phyloP scores from a whole-genome alignment of 2,113 vertebrate species.

The Hemibagrus wyckioides region DNA sequence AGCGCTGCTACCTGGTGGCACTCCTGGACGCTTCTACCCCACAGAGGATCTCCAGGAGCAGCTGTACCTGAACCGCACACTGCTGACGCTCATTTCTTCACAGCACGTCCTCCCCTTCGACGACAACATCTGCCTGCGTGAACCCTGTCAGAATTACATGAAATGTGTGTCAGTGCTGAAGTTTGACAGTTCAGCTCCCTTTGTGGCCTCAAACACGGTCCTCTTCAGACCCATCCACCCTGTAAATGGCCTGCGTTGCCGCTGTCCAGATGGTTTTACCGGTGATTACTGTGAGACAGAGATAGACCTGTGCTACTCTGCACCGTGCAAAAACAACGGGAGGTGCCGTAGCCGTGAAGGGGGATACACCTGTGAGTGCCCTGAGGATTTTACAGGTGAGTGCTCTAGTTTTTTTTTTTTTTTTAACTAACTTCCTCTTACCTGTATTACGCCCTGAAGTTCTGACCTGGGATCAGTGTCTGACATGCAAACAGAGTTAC shows the following conservation, averaged over 20 bases:
- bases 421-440: background rate
- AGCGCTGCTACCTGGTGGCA: slow-evolving; percentile 76
- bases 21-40: slow-evolving; percentile 74
- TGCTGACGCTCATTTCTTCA: slow-evolving; percentile 76
- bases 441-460: background rate
- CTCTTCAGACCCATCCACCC: slow-evolving; percentile 88
- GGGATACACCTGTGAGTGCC: slow-evolving; percentile 83
- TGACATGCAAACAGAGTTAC: background rate
- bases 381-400: slow-evolving; percentile 82
- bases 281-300: slow-evolving; percentile 87
- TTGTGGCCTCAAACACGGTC: slow-evolving; percentile 80
- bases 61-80: slow-evolving; percentile 84
- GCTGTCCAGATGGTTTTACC: slow-evolving; percentile 82
- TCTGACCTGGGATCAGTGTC: background rate
- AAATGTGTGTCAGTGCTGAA: slow-evolving; percentile 84
- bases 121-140: slow-evolving; percentile 86
- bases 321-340: slow-evolving; percentile 77
- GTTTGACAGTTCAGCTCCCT: slow-evolving; percentile 85
- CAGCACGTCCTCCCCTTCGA: slow-evolving; percentile 87
- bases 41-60: slow-evolving; percentile 86
- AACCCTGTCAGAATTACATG: slow-evolving; percentile 93
- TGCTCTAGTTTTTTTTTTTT: background rate
- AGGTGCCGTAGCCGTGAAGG: slow-evolving; percentile 83
- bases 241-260: slow-evolving; percentile 81
- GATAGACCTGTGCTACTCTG: slow-evolving; percentile 87